Evolutionary conservation across 1,140 invertebrate species (phyloP), one percentile per base, ranked within the genome.

Genomic region (Penaeus vannamei): DNA sequence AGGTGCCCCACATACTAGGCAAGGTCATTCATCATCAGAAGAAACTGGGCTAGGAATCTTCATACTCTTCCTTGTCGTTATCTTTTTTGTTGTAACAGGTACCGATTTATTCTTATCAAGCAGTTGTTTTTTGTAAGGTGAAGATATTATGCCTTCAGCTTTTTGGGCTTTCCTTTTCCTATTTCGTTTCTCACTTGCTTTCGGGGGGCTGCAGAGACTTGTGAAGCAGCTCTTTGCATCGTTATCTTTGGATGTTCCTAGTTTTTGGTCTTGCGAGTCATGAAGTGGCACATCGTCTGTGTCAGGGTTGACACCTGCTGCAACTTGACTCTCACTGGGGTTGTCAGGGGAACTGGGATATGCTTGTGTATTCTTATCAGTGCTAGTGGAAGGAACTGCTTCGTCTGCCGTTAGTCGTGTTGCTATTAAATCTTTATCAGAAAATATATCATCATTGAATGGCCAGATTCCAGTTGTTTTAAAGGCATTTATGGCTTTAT

Each of bases 401-500:
- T 79, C 77, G 8, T 79, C 77, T 26, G 23, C 17, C 10, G 29
- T 79, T 2, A 79, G 77, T 32, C 8, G 26, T 32, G 77, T 12
- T 69, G 66, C 66, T 69, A 69, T 69, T 23, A 69, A 20, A 4
- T 93, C 92, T 80, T 87, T 88, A 62, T 93, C 91, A 86, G 81
- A 84, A 91, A 93, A 93, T 85, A 93, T 91, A 90, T 92, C 79
- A 64, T 89, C 91, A 91, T 93, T 93, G 19, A 92, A 64, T 46
- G 93, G 92, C 90, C 92, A 93, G 89, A 94, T 92, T 61, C 92
- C 93, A 84, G 92, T 92, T 76, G 69, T 90, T 91, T 91, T 90
- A 91, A 93, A 93, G 29, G 92, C 93, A 91, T 92, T 92, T 64
- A 92, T 86, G 61, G 91, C 92, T 91, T 92, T 93, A 91, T 92